Base-by-base conservation (phyloP, 2,888 invertebrate genomes). In the Pediacus dermestoides region DNA sequence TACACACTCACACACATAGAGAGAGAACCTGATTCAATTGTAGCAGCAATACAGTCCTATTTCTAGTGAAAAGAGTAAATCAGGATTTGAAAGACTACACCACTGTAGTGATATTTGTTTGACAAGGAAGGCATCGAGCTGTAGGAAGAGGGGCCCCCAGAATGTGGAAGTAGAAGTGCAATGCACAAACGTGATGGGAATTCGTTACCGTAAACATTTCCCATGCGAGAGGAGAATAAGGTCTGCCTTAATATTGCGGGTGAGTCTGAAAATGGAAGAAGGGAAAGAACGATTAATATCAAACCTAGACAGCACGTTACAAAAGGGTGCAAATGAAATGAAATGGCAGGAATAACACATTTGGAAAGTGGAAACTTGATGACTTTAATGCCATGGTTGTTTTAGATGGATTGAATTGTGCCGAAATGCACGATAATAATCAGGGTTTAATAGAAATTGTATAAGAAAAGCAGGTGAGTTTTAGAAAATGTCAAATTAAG, bases 251-350 rank as follows among this genome's bases (percentile, higher is more conserved):
- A 53, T 56, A 56, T 55, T 51, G 51, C 52, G 50, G 54, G 47
- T 49, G 55, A 50, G 35, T 36, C 37, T 42, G 44, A 35, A 47
- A 47, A 47, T 48, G 44, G 44, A 48, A 47, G 47, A 44, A 47
- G 51, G 53, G 54, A 56, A 55, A 49, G 47, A 50, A 51, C 55
- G 55, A 57, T 57, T 56, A 57, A 57, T 57, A 57, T 56, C 53
- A 44, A 46, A 46, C 44, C 44, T 40, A 50, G 52, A 49, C 48
- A 52, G 50, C 44, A 39, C 18, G 48, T 39, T 42, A 48, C 44
- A 44, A 47, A 49, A 48, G 48, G 47, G 49, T 46, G 53, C 44
- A 49, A 52, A 55, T 53, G 55, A 53, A 50, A 52, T 47, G 48
- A n/a, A n/a, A n/a, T n/a, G n/a, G n/a, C n/a, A n/a, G n/a, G n/a